Conservation (phyloP, 2,797 vertebrate genomes). For the Eremophila alpestris region DNA sequence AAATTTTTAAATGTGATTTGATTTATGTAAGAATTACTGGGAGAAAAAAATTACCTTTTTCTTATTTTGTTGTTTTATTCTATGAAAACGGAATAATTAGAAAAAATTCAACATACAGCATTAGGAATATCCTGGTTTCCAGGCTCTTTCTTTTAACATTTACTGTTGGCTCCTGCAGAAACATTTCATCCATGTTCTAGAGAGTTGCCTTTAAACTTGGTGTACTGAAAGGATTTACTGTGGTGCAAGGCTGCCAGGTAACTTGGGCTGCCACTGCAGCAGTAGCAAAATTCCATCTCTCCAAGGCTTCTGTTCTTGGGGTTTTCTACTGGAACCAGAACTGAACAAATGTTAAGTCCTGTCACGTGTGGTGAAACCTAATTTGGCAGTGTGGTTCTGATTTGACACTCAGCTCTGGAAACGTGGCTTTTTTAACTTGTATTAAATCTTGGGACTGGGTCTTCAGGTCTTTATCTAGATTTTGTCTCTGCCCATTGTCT, state of each 20-base stretch:
- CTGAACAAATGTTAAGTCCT: background rate
- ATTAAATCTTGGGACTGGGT: accelerated
- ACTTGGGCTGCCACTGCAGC: background rate
- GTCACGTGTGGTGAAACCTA: background rate
- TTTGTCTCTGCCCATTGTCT: background rate
- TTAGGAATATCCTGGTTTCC: background rate
- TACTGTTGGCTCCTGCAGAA: background rate
- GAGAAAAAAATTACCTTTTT: background rate
- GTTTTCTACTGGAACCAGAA: background rate
- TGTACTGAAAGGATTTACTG: background rate
- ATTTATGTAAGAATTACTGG: background rate
- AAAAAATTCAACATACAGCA: background rate
- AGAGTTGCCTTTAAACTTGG: background rate
- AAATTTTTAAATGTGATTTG: background rate
- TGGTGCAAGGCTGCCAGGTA: background rate
- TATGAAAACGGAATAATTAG: background rate
- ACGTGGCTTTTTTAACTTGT: background rate
- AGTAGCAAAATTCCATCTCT: background rate
- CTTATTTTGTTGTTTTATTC: background rate
- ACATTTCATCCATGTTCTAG: background rate
- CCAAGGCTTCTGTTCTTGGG: background rate
- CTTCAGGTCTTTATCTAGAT: background rate
- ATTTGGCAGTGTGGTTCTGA: background rate
- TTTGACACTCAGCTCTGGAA: background rate
- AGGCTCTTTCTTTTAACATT: background rate